These are phyloP conservation scores for Phasia obesa DNA, from an alignment of 2,888 invertebrate species.

Conservation along the genomic window DNA sequence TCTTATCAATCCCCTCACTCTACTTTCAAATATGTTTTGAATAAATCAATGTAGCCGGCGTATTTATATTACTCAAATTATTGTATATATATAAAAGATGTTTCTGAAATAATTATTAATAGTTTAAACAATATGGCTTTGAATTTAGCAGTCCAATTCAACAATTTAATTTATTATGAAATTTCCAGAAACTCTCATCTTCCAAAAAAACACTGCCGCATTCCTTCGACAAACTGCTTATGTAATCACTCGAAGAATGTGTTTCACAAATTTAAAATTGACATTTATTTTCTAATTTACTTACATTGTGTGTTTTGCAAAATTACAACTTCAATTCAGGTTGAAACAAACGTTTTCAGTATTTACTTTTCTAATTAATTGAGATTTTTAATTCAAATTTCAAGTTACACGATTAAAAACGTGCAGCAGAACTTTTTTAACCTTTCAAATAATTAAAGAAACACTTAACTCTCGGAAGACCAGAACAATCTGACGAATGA, in stretches of 20 bases:
- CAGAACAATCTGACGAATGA: conserved; percentile 70
- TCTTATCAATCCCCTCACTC: not conserved
- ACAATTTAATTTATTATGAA: conserved; percentile 20
- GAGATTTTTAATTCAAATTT: conserved; percentile 5
- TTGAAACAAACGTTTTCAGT: conserved; percentile 26
- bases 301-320: conserved; percentile 55
- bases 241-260: conserved; percentile 51
- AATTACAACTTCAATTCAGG: conserved; percentile 33
- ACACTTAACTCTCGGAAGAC: conserved; percentile 59
- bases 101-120: not conserved
- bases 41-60: conserved; percentile 11
- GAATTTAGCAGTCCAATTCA: not conserved
- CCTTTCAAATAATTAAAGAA: conserved; percentile 59
- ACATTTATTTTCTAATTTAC: conserved; percentile 33
- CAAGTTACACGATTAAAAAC: conserved; percentile 59
- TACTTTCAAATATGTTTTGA: not conserved
- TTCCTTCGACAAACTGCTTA: conserved; percentile 51
- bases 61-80: not conserved
- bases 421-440: conserved; percentile 59
- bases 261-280: not conserved
- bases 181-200: conserved; percentile 45
- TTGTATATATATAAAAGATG: not conserved
- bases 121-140: not conserved
- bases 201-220: conserved; percentile 16
- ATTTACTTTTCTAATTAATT: conserved; percentile 32